Evolutionary conservation across 2,888 invertebrate species (phyloP).

Genomic region (Orthosia gothica): DNA sequence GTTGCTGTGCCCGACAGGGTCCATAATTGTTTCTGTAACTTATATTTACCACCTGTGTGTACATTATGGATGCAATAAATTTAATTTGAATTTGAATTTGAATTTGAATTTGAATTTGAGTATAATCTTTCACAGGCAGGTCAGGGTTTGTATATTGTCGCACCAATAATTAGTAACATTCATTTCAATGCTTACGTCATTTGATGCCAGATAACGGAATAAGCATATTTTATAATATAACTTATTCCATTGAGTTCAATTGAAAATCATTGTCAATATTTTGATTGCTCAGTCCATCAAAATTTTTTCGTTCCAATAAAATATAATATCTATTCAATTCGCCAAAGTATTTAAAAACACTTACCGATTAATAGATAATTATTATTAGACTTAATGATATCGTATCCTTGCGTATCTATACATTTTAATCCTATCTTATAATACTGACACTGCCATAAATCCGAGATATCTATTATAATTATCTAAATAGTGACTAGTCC

Average conservation of each 20-base stretch:
- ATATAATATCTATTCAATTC: background rate
- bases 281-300: background rate
- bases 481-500: conserved; percentile 3
- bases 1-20: no score
- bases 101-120: no score
- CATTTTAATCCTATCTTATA: conserved; percentile 27
- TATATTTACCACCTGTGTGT: no score
- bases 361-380: background rate
- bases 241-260: background rate
- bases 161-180: background rate
- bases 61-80: no score
- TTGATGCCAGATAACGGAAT: background rate
- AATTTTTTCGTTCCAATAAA: background rate
- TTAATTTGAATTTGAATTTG: no score
- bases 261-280: conserved; percentile 9
- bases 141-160: background rate
- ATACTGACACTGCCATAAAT: conserved; percentile 7
- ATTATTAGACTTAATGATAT: background rate
- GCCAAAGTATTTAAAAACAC: background rate
- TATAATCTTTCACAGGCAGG: conserved; percentile 3
- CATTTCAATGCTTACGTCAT: background rate
- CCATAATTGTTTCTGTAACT: no score
- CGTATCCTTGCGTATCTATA: background rate
- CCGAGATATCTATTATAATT: background rate
- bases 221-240: no score